Percentiles rank a stretch among this genome's conserved stretches.
Conservation (phyloP, 1,140 invertebrate species). For the Brachionus asplanchnoidis region DNA sequence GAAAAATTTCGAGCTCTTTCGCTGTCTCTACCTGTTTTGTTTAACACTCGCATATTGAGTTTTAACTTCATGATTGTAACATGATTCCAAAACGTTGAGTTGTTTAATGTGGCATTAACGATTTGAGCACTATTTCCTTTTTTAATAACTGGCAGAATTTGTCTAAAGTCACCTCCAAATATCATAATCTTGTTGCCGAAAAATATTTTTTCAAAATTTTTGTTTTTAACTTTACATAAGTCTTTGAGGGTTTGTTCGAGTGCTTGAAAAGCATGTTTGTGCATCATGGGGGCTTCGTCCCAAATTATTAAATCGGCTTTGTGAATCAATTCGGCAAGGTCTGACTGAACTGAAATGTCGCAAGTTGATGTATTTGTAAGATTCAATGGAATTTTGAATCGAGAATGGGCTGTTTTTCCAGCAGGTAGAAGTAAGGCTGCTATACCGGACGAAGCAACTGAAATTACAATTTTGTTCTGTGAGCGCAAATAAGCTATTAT, state of each 20-base stretch:
- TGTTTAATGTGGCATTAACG: slow-evolving; percentile 46
- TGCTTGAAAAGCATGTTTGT: slow-evolving; percentile 1
- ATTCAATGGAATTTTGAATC: slow-evolving; percentile 57
- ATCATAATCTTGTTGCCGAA: slow-evolving; percentile 47
- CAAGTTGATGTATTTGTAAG: too few relatives aligned
- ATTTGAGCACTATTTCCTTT: slow-evolving; percentile 44
- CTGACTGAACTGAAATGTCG: too few relatives aligned
- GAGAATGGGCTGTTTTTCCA: slow-evolving; percentile 59
- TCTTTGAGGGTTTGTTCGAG: too few relatives aligned
- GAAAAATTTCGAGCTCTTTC: neutral
- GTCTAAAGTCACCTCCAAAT: slow-evolving; percentile 48
- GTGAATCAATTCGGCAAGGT: slow-evolving; percentile 44
- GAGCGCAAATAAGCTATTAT: slow-evolving; percentile 15
- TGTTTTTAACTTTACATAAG: too few relatives aligned
- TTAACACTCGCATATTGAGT: slow-evolving; percentile 45
- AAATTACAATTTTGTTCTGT: slow-evolving; percentile 48
- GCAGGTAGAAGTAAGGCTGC: slow-evolving; percentile 59
- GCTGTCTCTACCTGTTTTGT: slow-evolving; percentile 41
- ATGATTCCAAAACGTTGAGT: slow-evolving; percentile 44
- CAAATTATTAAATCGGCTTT: slow-evolving; percentile 47
- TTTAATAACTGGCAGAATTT: slow-evolving; percentile 46
- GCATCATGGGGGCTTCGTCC: slow-evolving; percentile 46
- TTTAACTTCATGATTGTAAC: slow-evolving; percentile 43
- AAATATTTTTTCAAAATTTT: neutral
- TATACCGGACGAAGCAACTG: slow-evolving; percentile 60